Base-by-base conservation (phyloP, 2,113 vertebrate genomes). In the Cygnus atratus region DNA sequence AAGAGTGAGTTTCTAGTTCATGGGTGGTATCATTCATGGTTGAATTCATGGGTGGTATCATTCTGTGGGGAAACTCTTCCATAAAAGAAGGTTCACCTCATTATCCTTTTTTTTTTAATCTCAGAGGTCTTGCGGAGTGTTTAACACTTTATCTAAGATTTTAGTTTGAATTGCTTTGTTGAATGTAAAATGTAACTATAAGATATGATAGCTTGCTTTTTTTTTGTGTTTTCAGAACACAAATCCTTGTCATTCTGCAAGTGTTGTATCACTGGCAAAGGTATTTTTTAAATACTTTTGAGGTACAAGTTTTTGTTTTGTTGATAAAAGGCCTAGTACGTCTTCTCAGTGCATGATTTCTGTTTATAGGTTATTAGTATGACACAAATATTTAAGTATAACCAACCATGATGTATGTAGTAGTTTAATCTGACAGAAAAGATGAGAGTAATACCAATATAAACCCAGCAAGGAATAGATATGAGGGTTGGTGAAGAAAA, bases 161-260 rank as follows among this genome's bases (percentile, higher is more conserved):
- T 74, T 22, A 37, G 7, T 46, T 26, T 73, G 21, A 43, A 3
- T 35, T 44, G 6, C 16, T 65, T 29, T 86, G 29, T 20, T 84
- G 4, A 12, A 19, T 88, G 22, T 78, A 46, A 57, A 63, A 50
- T 20, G 8, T 87, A 62, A 33, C 70, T 35, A 7, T 50, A 50
- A 50, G 24, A 50, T 50, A 0, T 8, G 25, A 19, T 55, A 33
- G 4, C 33, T 20, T 76, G 11, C 41, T 7, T 0, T 17, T 20
- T 16, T 63, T 20, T 50, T 9, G 7, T 8, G 2, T 9, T 89
- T 84, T 74, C 44, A 62, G 29, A 57, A 44, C 5, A 3, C 19
- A 88, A 52, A 52, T 44, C 24, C 3, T 14, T 37, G 21, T 58
- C 24, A 24, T 74, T 77, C 29, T 90, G 6, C 1, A 4, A 58